phyloP scores from a whole-genome alignment of 1,140 invertebrate species.

The Calliphora vicina region DNA sequence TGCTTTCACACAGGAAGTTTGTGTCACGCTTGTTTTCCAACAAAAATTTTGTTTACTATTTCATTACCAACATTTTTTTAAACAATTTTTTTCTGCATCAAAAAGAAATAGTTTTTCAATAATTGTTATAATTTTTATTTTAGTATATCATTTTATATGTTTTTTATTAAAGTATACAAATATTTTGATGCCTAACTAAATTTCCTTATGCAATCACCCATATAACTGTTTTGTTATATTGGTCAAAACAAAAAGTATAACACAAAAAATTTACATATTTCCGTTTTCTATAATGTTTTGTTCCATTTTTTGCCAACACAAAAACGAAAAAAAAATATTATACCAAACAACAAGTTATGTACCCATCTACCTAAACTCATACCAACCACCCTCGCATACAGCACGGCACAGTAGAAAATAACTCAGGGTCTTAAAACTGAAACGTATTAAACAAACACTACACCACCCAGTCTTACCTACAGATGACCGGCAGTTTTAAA shows the following conservation, averaged over 20 bases:
- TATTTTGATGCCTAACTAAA: too few species aligned
- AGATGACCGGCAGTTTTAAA: background rate
- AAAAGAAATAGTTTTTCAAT: too few species aligned
- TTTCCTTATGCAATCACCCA: background rate
- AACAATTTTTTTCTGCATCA: too few species aligned
- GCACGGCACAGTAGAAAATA: background rate
- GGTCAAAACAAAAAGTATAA: conserved; percentile 16
- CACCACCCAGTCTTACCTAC: background rate
- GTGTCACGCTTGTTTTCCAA: too few species aligned
- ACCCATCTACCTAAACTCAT: background rate
- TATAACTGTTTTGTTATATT: conserved; percentile 5
- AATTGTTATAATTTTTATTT: too few species aligned
- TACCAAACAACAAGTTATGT: background rate
- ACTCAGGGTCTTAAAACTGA: conserved; percentile 16
- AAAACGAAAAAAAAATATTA: too few species aligned
- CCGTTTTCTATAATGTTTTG: conserved; percentile 24
- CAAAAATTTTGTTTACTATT: too few species aligned
- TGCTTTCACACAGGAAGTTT: too few species aligned
- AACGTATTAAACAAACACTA: background rate
- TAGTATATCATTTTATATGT: too few species aligned
- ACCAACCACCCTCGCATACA: background rate
- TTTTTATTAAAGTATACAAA: too few species aligned
- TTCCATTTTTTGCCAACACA: conserved; percentile 18
- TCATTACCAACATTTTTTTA: too few species aligned
- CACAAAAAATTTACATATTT: conserved; percentile 27